Evolutionary conservation across 1,140 invertebrate species (phyloP), one percentile per base, ranked within the genome.

Genomic region (Cylas formicarius): DNA sequence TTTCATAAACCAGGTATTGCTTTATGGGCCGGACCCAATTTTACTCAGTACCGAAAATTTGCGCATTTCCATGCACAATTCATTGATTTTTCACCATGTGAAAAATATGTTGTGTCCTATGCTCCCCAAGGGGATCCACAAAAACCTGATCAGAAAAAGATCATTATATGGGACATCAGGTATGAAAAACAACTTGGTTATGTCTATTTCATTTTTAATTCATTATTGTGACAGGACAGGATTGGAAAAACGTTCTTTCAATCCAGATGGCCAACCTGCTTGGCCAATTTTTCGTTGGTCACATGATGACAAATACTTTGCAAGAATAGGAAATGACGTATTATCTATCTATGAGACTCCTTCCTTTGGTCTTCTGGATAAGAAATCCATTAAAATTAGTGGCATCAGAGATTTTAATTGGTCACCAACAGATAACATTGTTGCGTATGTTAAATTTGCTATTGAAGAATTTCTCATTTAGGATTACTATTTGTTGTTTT

Each of bases 201-300:
- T 0, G 16, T 39, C 8, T 11, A 24, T n/a, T 14, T 10, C 31
- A 18, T 32, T 3, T 4, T 16, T 14, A 21, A 34, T 23, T 19
- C 16, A 34, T 13, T 11, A n/a, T 11, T 5, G 6, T 46, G 44
- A 19, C 55, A 75, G 77, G 68, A 84, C 89, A 20, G 90, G 90
- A n/a, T 77, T 82, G 48, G 91, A 95, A 60, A 96, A 95, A 65
- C 76, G 94, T 61, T 81, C 82, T 1, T 97, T 97, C 66, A 79
- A 81, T 35, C 82, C 86, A 3, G 90, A 96, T 34, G 82, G 81
- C 1, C 81, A 84, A 13, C 77, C 79, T 0, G 73, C 84, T 0
- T 94, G 92, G 85, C 92, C 93, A 0, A 86, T 95, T 35, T 93
- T 97, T 71, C 86, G 90, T 46, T 99, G 96, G 96, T 96, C 90